A percentile compares a stretch with the other conserved stretches of the same genome.
These are phyloP conservation scores for Semnornis frantzii DNA, from an alignment of 2,113 vertebrate species.

Conservation along the genomic window DNA sequence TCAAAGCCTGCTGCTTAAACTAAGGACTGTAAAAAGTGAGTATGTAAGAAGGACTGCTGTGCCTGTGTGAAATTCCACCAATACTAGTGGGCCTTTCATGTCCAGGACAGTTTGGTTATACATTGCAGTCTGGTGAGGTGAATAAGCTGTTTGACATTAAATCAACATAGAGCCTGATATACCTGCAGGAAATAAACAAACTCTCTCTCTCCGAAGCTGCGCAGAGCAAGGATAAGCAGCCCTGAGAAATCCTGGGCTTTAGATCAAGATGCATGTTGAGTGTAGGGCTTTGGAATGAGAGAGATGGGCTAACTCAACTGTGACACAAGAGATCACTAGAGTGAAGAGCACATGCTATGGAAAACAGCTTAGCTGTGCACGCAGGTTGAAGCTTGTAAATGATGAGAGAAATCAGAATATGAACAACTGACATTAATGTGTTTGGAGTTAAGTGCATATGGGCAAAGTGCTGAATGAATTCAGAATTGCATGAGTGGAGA, in stretches of 20 bases:
- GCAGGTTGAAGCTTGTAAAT: not conserved
- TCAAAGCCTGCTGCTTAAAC: not conserved
- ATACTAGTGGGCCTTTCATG: not conserved
- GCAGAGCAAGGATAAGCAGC: not conserved
- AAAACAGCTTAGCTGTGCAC: not conserved
- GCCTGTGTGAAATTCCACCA: not conserved
- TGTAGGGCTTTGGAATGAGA: not conserved
- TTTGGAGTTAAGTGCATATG: not conserved
- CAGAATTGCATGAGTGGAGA: not conserved
- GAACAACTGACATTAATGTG: not conserved
- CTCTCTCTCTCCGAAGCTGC: not conserved
- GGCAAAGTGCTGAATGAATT: not conserved
- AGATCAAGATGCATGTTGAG: not conserved
- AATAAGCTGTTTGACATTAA: not conserved
- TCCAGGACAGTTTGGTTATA: not conserved
- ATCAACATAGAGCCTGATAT: not conserved
- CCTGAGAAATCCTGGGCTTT: not conserved
- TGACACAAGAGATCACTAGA: not conserved
- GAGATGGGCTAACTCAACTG: not conserved
- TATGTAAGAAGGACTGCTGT: not conserved
- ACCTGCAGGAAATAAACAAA: slow-evolving; percentile 1
- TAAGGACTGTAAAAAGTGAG: not conserved
- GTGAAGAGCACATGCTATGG: not conserved
- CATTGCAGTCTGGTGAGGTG: not conserved
- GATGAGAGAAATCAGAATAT: not conserved